These are phyloP conservation scores for Apteryx mantelli DNA, from an alignment of 2,113 vertebrate genomes.

Conservation along the genomic window DNA sequence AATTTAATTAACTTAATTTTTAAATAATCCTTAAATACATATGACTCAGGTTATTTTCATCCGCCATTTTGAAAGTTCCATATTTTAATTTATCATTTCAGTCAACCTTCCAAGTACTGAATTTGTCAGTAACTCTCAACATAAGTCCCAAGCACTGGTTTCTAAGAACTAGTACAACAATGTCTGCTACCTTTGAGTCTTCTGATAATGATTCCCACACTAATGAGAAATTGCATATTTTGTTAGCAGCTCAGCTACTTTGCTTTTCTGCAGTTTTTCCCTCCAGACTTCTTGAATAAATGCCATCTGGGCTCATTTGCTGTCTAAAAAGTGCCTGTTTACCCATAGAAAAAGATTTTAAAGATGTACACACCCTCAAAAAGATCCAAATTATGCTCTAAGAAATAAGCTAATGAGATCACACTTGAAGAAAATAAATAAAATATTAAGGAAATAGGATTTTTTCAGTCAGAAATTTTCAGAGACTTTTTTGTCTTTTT, in stretches of 20 bases:
- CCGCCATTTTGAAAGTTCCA: not conserved
- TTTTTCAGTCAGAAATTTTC: not conserved
- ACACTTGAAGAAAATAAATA: not conserved
- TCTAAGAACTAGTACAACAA: not conserved
- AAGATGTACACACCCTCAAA: not conserved
- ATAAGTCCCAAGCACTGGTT: not conserved
- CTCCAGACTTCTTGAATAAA: not conserved
- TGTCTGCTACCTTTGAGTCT: not conserved
- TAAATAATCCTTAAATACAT: not conserved
- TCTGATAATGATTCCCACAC: not conserved
- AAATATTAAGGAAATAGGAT: not conserved
- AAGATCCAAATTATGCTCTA: not conserved
- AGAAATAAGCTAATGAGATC: not conserved
- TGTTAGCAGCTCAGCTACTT: not conserved
- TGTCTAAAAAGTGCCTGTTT: not conserved
- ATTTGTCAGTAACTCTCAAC: not conserved
- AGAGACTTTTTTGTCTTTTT: not conserved
- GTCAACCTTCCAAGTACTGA: fast-evolving
- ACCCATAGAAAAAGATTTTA: not conserved
- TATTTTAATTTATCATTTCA: not conserved
- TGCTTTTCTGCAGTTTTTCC: not conserved
- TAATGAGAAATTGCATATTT: not conserved
- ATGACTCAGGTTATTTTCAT: not conserved
- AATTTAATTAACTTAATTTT: not conserved
- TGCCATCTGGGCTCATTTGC: not conserved